phyloP scores from a whole-genome alignment of 2,797 vertebrate species.

The Enteromius radiatus region DNA sequence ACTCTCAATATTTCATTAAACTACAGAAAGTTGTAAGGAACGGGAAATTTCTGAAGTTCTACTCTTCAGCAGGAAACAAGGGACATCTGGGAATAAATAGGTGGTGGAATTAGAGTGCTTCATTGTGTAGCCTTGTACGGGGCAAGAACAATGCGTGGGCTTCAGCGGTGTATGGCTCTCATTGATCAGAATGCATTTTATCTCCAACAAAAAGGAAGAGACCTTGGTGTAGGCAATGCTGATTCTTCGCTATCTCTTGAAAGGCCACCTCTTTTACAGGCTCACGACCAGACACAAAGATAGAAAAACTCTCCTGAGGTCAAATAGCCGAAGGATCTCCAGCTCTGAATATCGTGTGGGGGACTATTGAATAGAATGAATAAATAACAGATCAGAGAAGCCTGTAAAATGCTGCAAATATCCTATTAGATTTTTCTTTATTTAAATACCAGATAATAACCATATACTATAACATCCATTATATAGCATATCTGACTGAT shows the following conservation, averaged over 20 bases:
- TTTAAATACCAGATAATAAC: background rate
- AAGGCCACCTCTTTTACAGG: constrained; percentile 51
- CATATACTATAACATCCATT: background rate
- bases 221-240: constrained; percentile 60
- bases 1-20: background rate
- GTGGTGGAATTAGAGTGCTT: constrained; percentile 50
- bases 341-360: constrained; percentile 26
- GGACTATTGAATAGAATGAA: constrained; percentile 31
- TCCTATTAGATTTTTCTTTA: background rate
- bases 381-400: constrained; percentile 15
- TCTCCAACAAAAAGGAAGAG: constrained; percentile 57
- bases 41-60: constrained; percentile 28
- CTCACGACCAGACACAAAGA: constrained; percentile 46
- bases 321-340: constrained; percentile 27
- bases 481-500: background rate
- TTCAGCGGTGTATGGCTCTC: constrained; percentile 51
- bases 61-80: constrained; percentile 49
- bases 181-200: constrained; percentile 63
- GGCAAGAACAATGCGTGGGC: constrained; percentile 58
- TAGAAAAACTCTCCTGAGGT: constrained; percentile 49
- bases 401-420: background rate
- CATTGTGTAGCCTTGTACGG: constrained; percentile 60
- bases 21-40: background rate
- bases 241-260: constrained; percentile 54
- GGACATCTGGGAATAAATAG: constrained; percentile 55